Evolutionary conservation across 2,113 vertebrate genomes (phyloP).

Genomic region (Misgurnus anguillicaudatus): DNA sequence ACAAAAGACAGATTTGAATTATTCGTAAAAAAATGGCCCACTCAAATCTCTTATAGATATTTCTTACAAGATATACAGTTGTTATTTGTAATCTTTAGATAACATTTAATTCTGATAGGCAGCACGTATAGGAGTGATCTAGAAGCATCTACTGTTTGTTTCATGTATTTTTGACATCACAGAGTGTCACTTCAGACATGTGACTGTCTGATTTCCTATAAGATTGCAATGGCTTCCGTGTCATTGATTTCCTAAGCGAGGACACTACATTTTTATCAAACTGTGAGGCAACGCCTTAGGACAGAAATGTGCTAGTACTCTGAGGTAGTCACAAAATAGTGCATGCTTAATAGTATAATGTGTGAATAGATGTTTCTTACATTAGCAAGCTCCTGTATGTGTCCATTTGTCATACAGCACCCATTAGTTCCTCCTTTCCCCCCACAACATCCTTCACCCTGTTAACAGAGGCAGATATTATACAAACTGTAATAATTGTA

Average conservation of each 20-base stretch:
- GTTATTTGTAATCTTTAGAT: not conserved
- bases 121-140: not conserved
- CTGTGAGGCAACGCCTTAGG: not conserved
- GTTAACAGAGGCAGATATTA: not conserved
- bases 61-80: not conserved
- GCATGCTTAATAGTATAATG: not conserved
- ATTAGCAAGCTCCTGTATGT: constrained; percentile 37
- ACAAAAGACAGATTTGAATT: not conserved
- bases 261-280: not conserved
- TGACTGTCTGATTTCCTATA: constrained; percentile 18
- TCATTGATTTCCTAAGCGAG: constrained; percentile 33
- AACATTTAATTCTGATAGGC: not conserved
- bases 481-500: too few species aligned
- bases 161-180: constrained; percentile 1
- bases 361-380: constrained; percentile 33
- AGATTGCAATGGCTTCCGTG: not conserved
- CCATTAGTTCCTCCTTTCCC: constrained; percentile 64
- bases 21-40: not conserved
- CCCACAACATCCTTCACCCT: constrained; percentile 79
- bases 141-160: not conserved
- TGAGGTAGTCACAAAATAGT: not conserved
- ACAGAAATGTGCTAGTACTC: not conserved
- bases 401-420: constrained; percentile 76
- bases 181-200: constrained; percentile 27
- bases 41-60: not conserved